Conservation (phyloP, 2,113 vertebrate species). For the Centropristis striata region DNA sequence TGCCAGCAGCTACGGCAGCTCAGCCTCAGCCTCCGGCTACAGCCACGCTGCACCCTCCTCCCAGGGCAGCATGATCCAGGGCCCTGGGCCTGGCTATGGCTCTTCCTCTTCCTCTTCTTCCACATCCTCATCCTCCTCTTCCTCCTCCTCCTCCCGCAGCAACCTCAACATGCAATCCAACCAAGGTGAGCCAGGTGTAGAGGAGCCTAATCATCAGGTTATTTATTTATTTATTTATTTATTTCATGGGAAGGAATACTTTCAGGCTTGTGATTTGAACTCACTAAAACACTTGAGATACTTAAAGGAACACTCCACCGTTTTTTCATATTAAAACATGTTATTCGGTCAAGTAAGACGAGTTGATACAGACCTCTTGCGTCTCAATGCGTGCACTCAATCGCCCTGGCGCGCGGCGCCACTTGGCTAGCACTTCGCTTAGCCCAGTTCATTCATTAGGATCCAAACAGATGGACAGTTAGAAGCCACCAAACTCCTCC, state of each 20-base stretch:
- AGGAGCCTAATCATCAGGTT: background rate
- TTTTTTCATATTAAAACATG: too few species aligned
- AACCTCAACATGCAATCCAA: constrained; percentile 96
- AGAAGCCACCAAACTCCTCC: too few species aligned
- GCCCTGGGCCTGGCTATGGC: constrained; percentile 88
- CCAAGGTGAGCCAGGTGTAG: constrained; percentile 88
- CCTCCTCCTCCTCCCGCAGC: constrained; percentile 92
- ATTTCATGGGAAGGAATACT: background rate
- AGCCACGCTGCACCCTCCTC: constrained; percentile 89
- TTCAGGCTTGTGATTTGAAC: background rate
- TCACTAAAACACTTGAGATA: constrained; percentile 1
- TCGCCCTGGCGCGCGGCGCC: too few species aligned
- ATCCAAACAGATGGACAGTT: too few species aligned
- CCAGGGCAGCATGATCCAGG: constrained; percentile 92
- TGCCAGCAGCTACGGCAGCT: constrained; percentile 86
- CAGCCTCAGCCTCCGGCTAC: constrained; percentile 87
- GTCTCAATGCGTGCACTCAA: too few species aligned
- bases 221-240: background rate
- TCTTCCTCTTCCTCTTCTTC: constrained; percentile 90
- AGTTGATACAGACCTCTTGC: too few species aligned
- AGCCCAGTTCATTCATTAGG: too few species aligned
- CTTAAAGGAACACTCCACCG: too few species aligned
- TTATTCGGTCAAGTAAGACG: too few species aligned
- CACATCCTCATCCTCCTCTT: constrained; percentile 78
- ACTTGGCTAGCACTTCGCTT: too few species aligned